Percentiles rank a stretch among this genome's conserved stretches.
Conservation (phyloP, 53 echinoderm and acorn worm genomes). For the Stichopus horrens region DNA sequence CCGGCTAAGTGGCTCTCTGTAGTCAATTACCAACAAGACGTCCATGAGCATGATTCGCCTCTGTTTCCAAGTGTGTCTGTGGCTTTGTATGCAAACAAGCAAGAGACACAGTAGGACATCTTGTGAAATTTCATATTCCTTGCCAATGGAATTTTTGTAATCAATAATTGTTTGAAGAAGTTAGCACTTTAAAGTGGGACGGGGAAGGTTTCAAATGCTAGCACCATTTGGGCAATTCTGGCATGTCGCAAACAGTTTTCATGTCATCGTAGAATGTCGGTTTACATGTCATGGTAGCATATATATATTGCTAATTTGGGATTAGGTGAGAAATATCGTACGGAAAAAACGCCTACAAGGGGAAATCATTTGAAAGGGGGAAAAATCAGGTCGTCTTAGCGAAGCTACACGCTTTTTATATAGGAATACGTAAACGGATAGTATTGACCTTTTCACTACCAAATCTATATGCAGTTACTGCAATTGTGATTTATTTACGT, state of each 20-base stretch:
- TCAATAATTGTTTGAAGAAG: neutral
- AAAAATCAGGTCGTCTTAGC: no score
- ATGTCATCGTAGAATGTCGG: neutral
- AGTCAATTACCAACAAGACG: constrained; percentile 21
- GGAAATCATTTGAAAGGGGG: no score
- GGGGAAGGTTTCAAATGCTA: neutral
- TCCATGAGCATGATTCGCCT: neutral
- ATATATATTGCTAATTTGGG: no score
- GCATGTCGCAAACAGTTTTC: neutral
- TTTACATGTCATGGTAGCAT: no score
- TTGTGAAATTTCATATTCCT: neutral
- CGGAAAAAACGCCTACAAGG: no score
- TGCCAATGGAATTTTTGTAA: neutral
- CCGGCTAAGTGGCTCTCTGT: constrained; percentile 36
- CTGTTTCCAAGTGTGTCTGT: neutral
- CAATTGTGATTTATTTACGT: no score
- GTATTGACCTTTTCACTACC: no score
- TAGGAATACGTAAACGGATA: no score
- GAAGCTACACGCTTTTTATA: no score
- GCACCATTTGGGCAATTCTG: neutral
- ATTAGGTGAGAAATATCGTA: no score
- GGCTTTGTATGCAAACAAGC: neutral
- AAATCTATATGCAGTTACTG: no score
- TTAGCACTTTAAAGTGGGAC: neutral
- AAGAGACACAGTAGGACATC: neutral